A percentile compares a stretch with the other conserved stretches of the same genome.
phyloP scores from a whole-genome alignment of 35 echinoderm and acorn worm genomes.

The Diadema setosum region DNA sequence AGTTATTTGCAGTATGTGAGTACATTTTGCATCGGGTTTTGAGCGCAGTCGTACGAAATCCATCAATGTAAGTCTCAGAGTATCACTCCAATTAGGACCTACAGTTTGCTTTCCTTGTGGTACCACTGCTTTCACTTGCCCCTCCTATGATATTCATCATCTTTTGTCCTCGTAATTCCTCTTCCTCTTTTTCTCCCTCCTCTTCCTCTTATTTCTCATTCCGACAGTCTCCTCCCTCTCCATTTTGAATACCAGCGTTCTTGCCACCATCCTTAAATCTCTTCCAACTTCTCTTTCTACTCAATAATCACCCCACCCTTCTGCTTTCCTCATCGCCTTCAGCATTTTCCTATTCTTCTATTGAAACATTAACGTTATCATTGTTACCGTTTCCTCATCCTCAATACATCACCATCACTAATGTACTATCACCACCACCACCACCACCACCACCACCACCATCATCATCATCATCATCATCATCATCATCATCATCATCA shows the following conservation, averaged over 20 bases:
- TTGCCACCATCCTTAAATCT: neutral
- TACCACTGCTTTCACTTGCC: neutral
- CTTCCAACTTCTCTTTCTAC: neutral
- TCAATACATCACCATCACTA: no score
- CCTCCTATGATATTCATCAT: neutral
- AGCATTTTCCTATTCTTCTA: neutral
- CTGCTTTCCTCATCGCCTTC: neutral
- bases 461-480: neutral
- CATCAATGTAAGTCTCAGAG: no score
- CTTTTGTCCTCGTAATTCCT: neutral
- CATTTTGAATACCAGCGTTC: neutral
- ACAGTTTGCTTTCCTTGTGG: no score
- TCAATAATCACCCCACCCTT: neutral
- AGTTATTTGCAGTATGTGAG: slow-evolving; percentile 22
- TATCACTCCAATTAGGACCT: no score
- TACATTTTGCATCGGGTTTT: neutral
- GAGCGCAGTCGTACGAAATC: no score
- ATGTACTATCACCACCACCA: no score
- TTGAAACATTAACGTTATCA: no score
- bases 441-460: neutral
- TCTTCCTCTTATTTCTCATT: neutral
- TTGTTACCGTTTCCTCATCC: no score
- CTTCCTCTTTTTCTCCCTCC: neutral
- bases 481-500: neutral
- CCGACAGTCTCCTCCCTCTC: neutral